A percentile compares a stretch with the other conserved stretches of the same genome.
Conservation (phyloP, 2,797 vertebrate genomes). For the Sebastolobus altivelis region DNA sequence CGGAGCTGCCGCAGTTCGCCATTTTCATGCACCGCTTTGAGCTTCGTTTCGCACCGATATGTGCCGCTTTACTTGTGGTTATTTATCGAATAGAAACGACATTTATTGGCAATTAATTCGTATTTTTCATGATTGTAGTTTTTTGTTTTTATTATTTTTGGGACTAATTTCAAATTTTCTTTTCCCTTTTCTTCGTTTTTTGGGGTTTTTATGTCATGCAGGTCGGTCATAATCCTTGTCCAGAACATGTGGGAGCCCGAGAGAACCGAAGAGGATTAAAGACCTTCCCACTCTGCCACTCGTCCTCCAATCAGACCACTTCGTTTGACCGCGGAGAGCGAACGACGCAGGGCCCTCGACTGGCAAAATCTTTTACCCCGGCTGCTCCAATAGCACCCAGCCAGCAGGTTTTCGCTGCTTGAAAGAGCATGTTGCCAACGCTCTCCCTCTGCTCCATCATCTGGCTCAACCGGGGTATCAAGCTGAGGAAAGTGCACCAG, state of each 20-base stretch:
- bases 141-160: neutral
- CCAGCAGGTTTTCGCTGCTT: constrained; percentile 69
- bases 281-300: constrained; percentile 49
- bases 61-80: neutral
- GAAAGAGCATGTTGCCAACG: constrained; percentile 91
- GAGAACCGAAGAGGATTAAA: constrained; percentile 66
- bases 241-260: constrained; percentile 61
- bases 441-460: constrained; percentile 91
- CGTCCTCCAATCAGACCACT: constrained; percentile 60
- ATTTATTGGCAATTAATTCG: neutral
- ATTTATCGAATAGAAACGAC: neutral
- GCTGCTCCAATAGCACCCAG: constrained; percentile 58
- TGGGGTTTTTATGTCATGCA: constrained; percentile 44
- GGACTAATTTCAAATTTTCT: neutral
- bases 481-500: constrained; percentile 88
- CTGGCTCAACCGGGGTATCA: constrained; percentile 92
- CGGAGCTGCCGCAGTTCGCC: constrained; percentile 74
- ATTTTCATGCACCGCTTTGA: constrained; percentile 68
- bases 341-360: constrained; percentile 47
- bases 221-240: constrained; percentile 62
- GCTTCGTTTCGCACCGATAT: constrained; percentile 37
- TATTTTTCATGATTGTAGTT: neutral
- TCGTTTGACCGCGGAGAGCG: constrained; percentile 38
- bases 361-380: constrained; percentile 33
- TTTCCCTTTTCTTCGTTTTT: constrained; percentile 11